Evolutionary conservation across 1,140 invertebrate species (phyloP), one percentile per base, ranked within the genome.

Genomic region (Oncopodura yosiiana): DNA sequence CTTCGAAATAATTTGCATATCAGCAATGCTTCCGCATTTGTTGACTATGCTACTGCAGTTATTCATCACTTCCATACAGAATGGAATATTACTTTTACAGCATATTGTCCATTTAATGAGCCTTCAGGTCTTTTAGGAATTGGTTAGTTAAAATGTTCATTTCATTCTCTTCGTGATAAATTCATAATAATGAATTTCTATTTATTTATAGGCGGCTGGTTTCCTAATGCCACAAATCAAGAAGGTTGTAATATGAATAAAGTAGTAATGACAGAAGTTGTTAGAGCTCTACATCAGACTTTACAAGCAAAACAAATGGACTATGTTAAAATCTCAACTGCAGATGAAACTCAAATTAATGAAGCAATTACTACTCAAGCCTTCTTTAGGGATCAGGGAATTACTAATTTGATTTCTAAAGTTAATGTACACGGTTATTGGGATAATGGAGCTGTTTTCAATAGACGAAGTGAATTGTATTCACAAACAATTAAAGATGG

Each of bases 401-500:
- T 62, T 3, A 52, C 49, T 2, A 18, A 32, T 2, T 9, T 59
- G n/a, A 53, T 56, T 18, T 19, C 11, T 0, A 62, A 62, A 53
- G 49, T 62, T 9, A 62, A 62, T 45, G 55, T 49, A 26, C 61
- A 62, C 23, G 61, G 61, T 1, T 61, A 56, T 32, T 26, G 46
- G 23, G 18, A 8, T 8, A 19, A 42, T 19, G 8, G 9, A 12
- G 19, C 12, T 6, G 30, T 8, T 12, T 3, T 16, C 8, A 56
- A 45, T 21, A 24, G 54, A 16, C 32, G 37, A 12, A 32, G 37
- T 29, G 23, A 39, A 19, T 42, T 52, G 29, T 37, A 24, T 30
- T 53, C 42, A 6, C 3, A 21, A 12, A 27, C 49, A 9, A 16
- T 32, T 1, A 56, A 29, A 27, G 49, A 53, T 39, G 41, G 43